These are phyloP conservation scores for Siniperca scherzeri DNA, from an alignment of 2,797 vertebrate genomes.

Conservation along the genomic window DNA sequence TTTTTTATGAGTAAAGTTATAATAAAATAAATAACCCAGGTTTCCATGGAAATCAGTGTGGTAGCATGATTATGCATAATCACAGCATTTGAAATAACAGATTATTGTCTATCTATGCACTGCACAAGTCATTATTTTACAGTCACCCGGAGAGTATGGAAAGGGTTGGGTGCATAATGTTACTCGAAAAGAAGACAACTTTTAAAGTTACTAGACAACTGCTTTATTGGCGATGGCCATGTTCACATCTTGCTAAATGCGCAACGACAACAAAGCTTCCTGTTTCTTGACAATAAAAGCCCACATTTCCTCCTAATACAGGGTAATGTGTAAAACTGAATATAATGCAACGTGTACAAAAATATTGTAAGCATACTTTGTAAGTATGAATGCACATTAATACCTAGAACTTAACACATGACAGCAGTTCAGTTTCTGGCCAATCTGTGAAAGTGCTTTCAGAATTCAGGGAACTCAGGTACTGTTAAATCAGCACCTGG, in stretches of 20 bases:
- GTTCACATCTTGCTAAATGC: not conserved
- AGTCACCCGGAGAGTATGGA: not conserved
- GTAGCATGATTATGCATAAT: constrained; percentile 35
- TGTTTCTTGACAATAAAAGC: not conserved
- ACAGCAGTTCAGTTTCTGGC: not conserved
- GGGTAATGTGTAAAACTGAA: not conserved
- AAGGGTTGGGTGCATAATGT: not conserved
- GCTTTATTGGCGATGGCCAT: not conserved
- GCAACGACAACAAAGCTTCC: not conserved
- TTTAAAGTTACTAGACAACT: not conserved
- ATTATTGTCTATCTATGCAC: constrained; percentile 17
- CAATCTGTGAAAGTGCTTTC: not conserved
- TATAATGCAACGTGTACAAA: not conserved
- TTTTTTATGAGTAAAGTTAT: constrained; percentile 12
- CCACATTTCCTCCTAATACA: not conserved
- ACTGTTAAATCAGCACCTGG: not conserved
- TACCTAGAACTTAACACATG: not conserved
- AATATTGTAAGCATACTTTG: no score
- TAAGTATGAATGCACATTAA: not conserved
- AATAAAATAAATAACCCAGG: constrained; percentile 15
- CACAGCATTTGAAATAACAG: constrained; percentile 35
- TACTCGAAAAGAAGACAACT: not conserved
- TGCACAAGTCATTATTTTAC: constrained; percentile 26
- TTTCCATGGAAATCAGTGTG: constrained; percentile 43
- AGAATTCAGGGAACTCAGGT: not conserved